Evolutionary conservation across 1,140 invertebrate species (phyloP), one percentile per base, ranked within the genome.

Genomic region (Drosophila navojoa): DNA sequence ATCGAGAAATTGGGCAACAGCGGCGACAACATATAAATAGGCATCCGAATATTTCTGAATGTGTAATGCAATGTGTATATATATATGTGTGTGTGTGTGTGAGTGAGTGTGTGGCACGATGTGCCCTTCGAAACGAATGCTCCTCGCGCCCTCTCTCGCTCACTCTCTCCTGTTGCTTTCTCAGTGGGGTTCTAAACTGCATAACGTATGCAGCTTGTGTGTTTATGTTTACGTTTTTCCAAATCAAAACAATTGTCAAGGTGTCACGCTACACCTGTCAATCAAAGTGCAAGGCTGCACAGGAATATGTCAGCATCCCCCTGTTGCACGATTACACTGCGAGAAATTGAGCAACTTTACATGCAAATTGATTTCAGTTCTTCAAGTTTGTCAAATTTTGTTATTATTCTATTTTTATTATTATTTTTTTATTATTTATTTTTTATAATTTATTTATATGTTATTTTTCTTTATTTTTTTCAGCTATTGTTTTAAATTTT

Each of bases 161-260:
- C n/a, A 4, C 47, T 10, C 47, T 22, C 15, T 47, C 15, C 27
- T 29, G 27, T 29, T 29, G 4, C 44, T 16, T 13, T 19, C 45
- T 22, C 50, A 6, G 1, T 53, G 50, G 50, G 10, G 13, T 4
- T 42, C 58, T 29, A 75, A 75, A 55, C 59, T 75, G 77, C 71
- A 66, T 57, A 66, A 53, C 53, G 68, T 45, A 75, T 35, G 52
- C 52, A 16, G 13, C 7, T 54, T 35, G 9, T 19, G 35, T 38
- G 35, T 38, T 38, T 38, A 13, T 38, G 35, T 38, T 15, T 15
- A 35, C 52, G 22, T 25, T 7, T 59, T 67, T 57, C 35, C 49
- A 60, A 77, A 81, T 69, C 69, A 77, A 81, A 80, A 77, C 78
- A 80, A 72, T 72, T 80, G 78, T 52, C 59, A 66, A 68, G 78